Evolutionary conservation across 2,113 vertebrate species (phyloP).

Genomic region (Saimiri boliviensis): DNA sequence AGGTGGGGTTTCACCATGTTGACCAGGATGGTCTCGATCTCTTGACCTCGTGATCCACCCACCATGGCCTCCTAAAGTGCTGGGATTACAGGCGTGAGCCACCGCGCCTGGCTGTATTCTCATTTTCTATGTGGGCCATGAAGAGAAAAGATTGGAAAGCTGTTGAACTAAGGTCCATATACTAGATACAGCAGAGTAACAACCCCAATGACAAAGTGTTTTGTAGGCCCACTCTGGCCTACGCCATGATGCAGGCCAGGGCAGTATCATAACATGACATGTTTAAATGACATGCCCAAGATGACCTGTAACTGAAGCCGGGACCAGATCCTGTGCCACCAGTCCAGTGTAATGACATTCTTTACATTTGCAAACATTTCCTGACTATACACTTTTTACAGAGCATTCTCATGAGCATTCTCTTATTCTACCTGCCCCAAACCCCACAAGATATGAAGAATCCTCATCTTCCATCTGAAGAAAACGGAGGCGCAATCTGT

Average conservation of each 20-base stretch:
- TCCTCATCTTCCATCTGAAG: neutral
- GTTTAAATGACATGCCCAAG: neutral
- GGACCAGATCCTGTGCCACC: fast-evolving
- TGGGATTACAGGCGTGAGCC: too few relatives aligned
- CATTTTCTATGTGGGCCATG: neutral
- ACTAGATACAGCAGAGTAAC: neutral
- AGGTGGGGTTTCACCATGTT: too few relatives aligned
- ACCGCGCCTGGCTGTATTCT: too few relatives aligned
- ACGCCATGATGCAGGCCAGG: neutral
- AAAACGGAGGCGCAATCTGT: neutral
- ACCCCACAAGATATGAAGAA: neutral
- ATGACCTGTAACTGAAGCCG: too few relatives aligned
- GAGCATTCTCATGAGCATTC: neutral
- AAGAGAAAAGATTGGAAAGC: neutral
- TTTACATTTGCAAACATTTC: neutral
- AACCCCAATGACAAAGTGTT: neutral
- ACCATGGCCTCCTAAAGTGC: too few relatives aligned
- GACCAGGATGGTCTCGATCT: too few relatives aligned
- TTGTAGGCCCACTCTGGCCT: neutral
- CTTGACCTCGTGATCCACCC: too few relatives aligned
- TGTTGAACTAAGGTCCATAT: too few relatives aligned
- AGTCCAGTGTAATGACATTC: neutral
- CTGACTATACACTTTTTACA: neutral
- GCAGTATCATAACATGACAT: neutral
- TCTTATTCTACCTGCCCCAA: neutral